phyloP scores from a whole-genome alignment of 2,888 invertebrate genomes.

The Andrena haemorrhoa region DNA sequence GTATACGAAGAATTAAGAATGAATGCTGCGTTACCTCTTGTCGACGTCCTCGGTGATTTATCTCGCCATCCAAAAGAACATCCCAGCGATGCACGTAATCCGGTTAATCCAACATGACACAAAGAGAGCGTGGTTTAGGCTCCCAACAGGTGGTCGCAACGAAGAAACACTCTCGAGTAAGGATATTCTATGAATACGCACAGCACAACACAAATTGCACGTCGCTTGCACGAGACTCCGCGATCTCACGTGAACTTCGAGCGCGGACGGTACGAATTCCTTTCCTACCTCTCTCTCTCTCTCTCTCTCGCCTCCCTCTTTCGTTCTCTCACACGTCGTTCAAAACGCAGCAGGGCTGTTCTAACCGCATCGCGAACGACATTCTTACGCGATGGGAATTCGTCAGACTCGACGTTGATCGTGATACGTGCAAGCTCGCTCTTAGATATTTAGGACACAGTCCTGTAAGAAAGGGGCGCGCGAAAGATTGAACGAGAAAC shows the following conservation, averaged over 20 bases:
- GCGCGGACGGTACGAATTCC: slow-evolving; percentile 37
- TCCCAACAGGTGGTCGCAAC: slow-evolving; percentile 71
- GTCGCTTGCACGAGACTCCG: slow-evolving; percentile 57
- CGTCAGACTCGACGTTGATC: slow-evolving; percentile 8
- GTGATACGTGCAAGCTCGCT: slow-evolving; percentile 20
- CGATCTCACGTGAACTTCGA: slow-evolving; percentile 50
- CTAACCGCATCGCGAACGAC: slow-evolving; percentile 36
- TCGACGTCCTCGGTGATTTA: slow-evolving; percentile 54
- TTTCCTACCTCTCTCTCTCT: slow-evolving; percentile 4
- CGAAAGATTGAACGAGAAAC: slow-evolving; percentile 15
- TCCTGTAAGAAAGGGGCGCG: slow-evolving; percentile 38
- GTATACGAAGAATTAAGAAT: neutral
- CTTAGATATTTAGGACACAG: slow-evolving; percentile 40
- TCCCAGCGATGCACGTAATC: slow-evolving; percentile 70
- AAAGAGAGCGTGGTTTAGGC: slow-evolving; percentile 53
- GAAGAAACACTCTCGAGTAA: slow-evolving; percentile 68
- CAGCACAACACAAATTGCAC: slow-evolving; percentile 69
- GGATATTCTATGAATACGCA: slow-evolving; percentile 51
- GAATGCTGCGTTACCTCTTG: slow-evolving; percentile 42
- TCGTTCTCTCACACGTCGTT: slow-evolving; percentile 46
- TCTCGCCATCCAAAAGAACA: slow-evolving; percentile 40
- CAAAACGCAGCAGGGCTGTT: slow-evolving; percentile 26
- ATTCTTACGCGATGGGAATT: slow-evolving; percentile 44
- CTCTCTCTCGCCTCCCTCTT: slow-evolving; percentile 1
- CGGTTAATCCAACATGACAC: slow-evolving; percentile 79